phyloP scores from a whole-genome alignment of 2,113 vertebrate genomes.

The Smithornis capensis region DNA sequence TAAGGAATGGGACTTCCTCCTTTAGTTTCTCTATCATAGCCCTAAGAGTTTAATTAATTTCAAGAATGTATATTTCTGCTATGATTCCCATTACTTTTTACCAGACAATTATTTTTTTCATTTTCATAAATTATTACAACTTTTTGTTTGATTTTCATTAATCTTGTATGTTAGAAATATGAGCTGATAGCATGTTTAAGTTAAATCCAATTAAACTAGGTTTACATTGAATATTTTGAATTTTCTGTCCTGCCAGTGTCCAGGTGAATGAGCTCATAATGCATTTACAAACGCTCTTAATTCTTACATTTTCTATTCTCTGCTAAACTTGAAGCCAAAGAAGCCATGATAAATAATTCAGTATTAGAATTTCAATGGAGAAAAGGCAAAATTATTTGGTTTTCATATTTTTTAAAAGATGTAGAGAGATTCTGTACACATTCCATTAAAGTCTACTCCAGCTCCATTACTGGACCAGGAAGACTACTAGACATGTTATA shows the following conservation, averaged over 20 bases:
- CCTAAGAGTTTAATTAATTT: neutral
- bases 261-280: constrained; percentile 11
- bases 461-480: neutral
- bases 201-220: constrained; percentile 23
- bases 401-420: neutral
- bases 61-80: neutral
- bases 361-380: neutral
- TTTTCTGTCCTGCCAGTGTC: neutral
- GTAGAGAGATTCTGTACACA: neutral
- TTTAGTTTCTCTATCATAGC: neutral
- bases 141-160: constrained; percentile 40
- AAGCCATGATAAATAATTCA: neutral
- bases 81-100: neutral
- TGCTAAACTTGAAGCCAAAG: constrained; percentile 1
- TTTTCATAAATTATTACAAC: neutral
- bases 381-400: neutral
- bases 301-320: neutral
- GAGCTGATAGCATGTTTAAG: neutral
- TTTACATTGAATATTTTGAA: neutral
- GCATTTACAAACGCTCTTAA: constrained; percentile 23
- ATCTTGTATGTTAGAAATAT: neutral
- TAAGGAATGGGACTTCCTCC: neutral
- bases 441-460: neutral
- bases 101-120: neutral
- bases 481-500: neutral